Conservation (phyloP, 2,797 vertebrate genomes). For the Molossus molossus region DNA sequence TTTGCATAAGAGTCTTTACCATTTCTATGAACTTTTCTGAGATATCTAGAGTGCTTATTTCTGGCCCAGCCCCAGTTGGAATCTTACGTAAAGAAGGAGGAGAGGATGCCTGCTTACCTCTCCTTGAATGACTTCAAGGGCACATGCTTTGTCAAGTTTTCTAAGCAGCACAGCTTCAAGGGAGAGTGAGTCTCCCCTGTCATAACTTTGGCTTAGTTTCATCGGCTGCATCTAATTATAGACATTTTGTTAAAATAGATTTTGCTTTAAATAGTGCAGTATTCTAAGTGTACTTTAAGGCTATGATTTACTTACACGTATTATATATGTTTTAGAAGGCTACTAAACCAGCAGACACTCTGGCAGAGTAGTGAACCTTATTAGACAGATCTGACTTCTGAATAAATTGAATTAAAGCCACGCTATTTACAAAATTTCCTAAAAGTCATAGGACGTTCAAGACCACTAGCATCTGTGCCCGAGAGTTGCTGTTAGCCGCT, state of each 20-base stretch:
- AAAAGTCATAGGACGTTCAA: constrained; percentile 65
- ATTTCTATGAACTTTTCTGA: constrained; percentile 36
- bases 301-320: constrained; percentile 54
- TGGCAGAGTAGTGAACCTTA: constrained; percentile 70
- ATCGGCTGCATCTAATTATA: constrained; percentile 68
- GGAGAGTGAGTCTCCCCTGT: constrained; percentile 34
- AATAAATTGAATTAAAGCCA: constrained; percentile 68
- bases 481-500: constrained; percentile 70
- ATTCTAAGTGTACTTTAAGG: constrained; percentile 59
- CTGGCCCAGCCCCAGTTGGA: not conserved
- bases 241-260: constrained; percentile 64
- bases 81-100: not conserved
- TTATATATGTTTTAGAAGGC: constrained; percentile 56
- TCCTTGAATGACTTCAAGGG: not conserved
- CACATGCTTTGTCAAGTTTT: not conserved
- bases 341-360: constrained; percentile 73
- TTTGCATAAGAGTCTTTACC: constrained; percentile 37
- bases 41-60: constrained; percentile 44
- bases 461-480: constrained; percentile 71
- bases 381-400: constrained; percentile 59
- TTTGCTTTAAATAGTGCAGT: constrained; percentile 64
- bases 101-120: not conserved
- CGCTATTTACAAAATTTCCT: constrained; percentile 75
- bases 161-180: constrained; percentile 41
- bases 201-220: constrained; percentile 70